Evolutionary conservation across 2,888 invertebrate genomes (phyloP).

Genomic region (Ophraella communa): DNA sequence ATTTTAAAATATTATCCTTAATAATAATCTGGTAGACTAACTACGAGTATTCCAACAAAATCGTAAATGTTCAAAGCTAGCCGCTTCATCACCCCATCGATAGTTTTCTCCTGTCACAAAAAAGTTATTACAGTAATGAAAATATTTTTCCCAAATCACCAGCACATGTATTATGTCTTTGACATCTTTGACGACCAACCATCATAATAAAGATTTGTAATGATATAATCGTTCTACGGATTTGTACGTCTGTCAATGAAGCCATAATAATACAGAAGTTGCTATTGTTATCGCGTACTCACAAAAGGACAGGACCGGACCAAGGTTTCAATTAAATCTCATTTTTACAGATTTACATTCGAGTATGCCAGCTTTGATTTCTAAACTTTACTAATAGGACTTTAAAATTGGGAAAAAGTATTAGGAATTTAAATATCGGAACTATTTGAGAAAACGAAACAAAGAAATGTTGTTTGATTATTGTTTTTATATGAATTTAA

Average conservation of each 20-base stretch:
- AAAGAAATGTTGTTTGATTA: no score
- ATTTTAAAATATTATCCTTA: not conserved
- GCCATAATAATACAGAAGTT: slow-evolving; percentile 41
- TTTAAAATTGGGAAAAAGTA: no score
- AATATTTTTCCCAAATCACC: slow-evolving; percentile 36
- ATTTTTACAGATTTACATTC: not conserved
- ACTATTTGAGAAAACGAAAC: no score
- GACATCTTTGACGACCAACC: slow-evolving; percentile 34
- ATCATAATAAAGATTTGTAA: slow-evolving; percentile 41
- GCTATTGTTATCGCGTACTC: slow-evolving; percentile 32
- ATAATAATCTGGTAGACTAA: not conserved
- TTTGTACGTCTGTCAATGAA: slow-evolving; percentile 38
- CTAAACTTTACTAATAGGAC: no score
- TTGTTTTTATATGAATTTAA: no score
- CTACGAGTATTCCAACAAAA: not conserved
- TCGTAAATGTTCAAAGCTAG: not conserved
- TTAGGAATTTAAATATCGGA: no score
- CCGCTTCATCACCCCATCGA: slow-evolving; percentile 1
- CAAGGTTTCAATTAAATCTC: not conserved
- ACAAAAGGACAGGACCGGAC: not conserved
- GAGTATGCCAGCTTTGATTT: no score
- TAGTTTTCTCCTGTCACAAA: not conserved
- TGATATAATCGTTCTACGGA: slow-evolving; percentile 40
- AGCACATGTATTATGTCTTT: slow-evolving; percentile 33
- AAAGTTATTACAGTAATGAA: slow-evolving; percentile 33